These are phyloP conservation scores for Poecilia latipinna DNA, from an alignment of 2,113 vertebrate species.

Conservation along the genomic window DNA sequence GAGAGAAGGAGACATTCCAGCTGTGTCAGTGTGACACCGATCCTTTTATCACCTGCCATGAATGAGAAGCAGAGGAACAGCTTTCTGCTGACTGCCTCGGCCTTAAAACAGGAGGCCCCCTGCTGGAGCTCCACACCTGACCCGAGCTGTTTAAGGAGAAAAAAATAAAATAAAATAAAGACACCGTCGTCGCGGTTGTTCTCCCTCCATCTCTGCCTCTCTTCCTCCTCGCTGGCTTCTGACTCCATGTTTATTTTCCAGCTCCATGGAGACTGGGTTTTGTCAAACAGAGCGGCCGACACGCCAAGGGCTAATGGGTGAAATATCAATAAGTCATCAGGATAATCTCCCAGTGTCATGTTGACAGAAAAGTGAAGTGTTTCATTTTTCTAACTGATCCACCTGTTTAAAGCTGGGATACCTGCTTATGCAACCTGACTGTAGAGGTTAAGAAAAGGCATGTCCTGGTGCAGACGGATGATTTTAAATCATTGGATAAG, in stretches of 20 bases:
- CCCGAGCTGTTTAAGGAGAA: conserved; percentile 5
- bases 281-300: conserved; percentile 3
- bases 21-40: neutral
- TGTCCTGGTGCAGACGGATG: neutral
- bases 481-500: neutral
- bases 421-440: neutral
- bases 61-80: neutral
- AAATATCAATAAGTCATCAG: conserved; percentile 20
- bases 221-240: conserved; percentile 7
- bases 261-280: conserved; percentile 36
- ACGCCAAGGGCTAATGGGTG: conserved; percentile 18
- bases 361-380: conserved; percentile 24
- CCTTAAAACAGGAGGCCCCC: conserved; percentile 3
- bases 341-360: conserved; percentile 27
- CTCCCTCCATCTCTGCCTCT: conserved; percentile 4
- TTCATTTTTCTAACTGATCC: conserved; percentile 14
- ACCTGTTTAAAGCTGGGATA: conserved; percentile 8
- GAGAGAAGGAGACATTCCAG: conserved; percentile 4
- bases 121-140: conserved; percentile 7
- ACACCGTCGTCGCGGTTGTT: neutral
- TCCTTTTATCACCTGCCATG: conserved; percentile 4
- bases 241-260: conserved; percentile 60
- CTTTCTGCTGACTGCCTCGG: neutral
- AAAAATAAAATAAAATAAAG: neutral
- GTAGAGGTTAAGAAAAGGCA: neutral